Evolutionary conservation across 37 sponge, comb jelly and placozoan species (phyloP), one percentile per base, ranked within the genome.

Genomic region (Aplysina aerophoba): DNA sequence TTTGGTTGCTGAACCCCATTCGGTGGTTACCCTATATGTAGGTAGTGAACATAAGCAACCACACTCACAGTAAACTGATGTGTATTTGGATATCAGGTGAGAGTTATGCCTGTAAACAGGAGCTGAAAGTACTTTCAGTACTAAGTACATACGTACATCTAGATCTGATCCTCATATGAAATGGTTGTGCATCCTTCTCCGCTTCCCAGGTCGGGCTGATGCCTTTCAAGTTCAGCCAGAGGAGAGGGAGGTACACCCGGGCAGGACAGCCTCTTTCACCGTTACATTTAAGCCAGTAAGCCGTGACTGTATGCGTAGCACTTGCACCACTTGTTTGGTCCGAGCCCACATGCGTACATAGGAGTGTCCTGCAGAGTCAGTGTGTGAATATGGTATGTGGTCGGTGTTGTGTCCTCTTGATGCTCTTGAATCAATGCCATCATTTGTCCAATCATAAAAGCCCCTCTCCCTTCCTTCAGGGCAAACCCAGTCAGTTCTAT

Each of bases 201-300:
- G n/a, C n/a, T n/a, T n/a, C 28, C 56, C 44, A 86, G 87, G 80
- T 20, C 27, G 20, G n/a, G 66, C 69, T 27, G 73, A 81, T 33
- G 86, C 84, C 21, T 92, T 92, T 78, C 67, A 64, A 54, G 89
- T 94, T 0, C 30, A 83, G 20, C 97, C 97, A 15, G 81, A 79
- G 33, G 92, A 93, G 84, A 85, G 90, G 17, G 83, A 89, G 44
- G 85, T 96, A 1, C 77, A 60, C 19, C 88, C 97, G 30, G 79
- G 86, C 22, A 85, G 78, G 35, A 86, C 90, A 22, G 92, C 81
- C 15, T 85, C 90, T 40, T 96, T 96, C 85, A 85, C 89, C 0
- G 63, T 93, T 53, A 81, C 84, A 73, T 96, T 96, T 66, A 86
- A 68, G 54, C 97, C 97, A 59, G 92, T 89, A 56, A 83, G 91